Evolutionary conservation across 2,113 vertebrate species (phyloP).

Genomic region (Grantiella picta): DNA sequence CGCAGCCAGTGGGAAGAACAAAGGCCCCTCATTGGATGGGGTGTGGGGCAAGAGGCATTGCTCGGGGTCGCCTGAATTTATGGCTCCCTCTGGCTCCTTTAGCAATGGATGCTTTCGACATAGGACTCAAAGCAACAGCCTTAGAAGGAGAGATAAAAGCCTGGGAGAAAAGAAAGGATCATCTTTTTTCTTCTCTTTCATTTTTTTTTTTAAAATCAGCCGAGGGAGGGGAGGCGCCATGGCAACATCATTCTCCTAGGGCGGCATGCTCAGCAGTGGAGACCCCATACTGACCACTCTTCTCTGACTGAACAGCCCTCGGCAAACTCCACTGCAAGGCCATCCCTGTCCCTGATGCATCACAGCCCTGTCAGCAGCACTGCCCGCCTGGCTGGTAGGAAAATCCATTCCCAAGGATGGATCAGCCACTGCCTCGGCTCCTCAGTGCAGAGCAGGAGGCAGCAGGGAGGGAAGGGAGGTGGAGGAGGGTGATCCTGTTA

Average conservation of each 20-base stretch:
- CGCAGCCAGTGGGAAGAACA: not conserved
- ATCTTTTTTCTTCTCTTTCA: not conserved
- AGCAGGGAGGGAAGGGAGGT: not conserved
- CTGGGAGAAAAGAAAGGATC: slow-evolving; percentile 48
- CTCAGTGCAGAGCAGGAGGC: not conserved
- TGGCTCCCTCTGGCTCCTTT: slow-evolving; percentile 42
- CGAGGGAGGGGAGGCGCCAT: slow-evolving; percentile 38
- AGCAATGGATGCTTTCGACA: slow-evolving; percentile 16
- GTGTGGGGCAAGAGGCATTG: not conserved
- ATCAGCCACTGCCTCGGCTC: not conserved
- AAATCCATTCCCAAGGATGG: not conserved
- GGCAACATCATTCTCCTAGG: slow-evolving; percentile 23
- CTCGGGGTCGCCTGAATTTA: not conserved
- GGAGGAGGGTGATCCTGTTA: slow-evolving; percentile 74
- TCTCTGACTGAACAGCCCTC: accelerated
- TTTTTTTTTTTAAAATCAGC: not conserved
- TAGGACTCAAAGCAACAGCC: slow-evolving; percentile 9
- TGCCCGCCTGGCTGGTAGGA: not conserved
- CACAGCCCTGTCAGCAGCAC: not conserved
- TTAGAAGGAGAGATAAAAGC: slow-evolving; percentile 54
- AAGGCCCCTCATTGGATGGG: not conserved
- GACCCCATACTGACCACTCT: not conserved
- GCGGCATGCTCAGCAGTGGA: not conserved
- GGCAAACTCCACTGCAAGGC: not conserved
- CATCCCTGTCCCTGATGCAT: not conserved